Evolutionary conservation across 2,113 vertebrate genomes (phyloP), one percentile per base, ranked within the genome.

Genomic region (Zeus faber): DNA sequence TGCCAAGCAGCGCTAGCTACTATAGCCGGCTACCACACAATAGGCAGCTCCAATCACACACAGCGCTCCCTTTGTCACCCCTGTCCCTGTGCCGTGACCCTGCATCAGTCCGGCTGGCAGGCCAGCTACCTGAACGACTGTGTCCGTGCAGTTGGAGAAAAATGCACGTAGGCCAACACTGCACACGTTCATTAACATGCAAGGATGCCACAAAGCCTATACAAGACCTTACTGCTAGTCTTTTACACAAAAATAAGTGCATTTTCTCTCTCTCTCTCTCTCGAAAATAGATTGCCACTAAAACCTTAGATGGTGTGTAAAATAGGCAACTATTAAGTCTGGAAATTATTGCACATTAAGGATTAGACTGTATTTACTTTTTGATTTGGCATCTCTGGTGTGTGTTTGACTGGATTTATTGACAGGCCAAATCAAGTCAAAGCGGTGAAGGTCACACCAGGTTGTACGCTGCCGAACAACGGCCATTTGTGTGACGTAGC

Each of bases 1-100:
- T 87, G 75, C 71, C 85, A 78, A 73, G 73, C 77, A 67, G 72
- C 54, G 41, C 79, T 62, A 56, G 79, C 76, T 65, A 53, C 67
- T 69, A 26, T 64, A 64, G 59, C 65, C 69, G 72, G 66, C 64
- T 72, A 58, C 65, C 62, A 49, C 40, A 81, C 77, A 87, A 85
- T 79, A 22, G 76, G 39, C 62, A 67, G 53, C 54, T 60, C 59
- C 54, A 46, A 49, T 20, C 52, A 54, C 18, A 51, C 71, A 79
- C 71, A 74, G 68, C 58, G 61, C 62, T 22, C 26, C 58, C 68
- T 83, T 74, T 83, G 79, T 86, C 25, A 25, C 23, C 14, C 63
- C 48, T 40, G 31, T 39, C 55, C 22, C 31, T 49, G 20, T 51
- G 39, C 60, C 39, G 48, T 56, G 26, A 54, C 57, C 9, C 62